Evolutionary conservation across 2,888 invertebrate species (phyloP).

Genomic region (Melieria picta): DNA sequence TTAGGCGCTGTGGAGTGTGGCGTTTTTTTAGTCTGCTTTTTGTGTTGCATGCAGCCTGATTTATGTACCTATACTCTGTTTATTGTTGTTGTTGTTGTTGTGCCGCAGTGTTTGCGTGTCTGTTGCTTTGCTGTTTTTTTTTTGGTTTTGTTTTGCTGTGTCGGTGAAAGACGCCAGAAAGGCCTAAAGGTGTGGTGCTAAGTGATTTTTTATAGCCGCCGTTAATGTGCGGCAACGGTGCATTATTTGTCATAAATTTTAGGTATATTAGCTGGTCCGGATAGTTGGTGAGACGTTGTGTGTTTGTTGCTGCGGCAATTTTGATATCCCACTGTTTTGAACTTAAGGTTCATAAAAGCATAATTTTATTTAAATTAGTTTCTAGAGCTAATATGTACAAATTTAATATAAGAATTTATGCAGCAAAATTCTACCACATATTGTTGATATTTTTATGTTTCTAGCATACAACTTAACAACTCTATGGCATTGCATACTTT

Average conservation of each 20-base stretch:
- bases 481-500: no score
- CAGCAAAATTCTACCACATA: no score
- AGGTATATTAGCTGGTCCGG: conserved; percentile 18
- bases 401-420: no score
- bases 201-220: conserved; percentile 42
- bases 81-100: not conserved
- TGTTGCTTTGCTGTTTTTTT: not conserved
- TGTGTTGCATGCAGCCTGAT: conserved; percentile 48
- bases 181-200: conserved; percentile 43
- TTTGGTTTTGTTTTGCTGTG: not conserved
- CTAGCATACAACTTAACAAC: no score
- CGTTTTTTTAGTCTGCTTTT: conserved; percentile 23
- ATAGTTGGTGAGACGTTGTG: conserved; percentile 6
- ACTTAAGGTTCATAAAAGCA: no score
- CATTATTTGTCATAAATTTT: conserved; percentile 22
- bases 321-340: no score
- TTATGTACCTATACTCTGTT: conserved; percentile 36
- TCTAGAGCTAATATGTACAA: no score
- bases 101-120: not conserved
- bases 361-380: no score
- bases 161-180: not conserved
- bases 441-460: no score
- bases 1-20: conserved; percentile 28
- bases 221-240: not conserved
- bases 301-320: no score